Percentiles rank a stretch among this genome's conserved stretches.
phyloP scores from a whole-genome alignment of 2,797 vertebrate species.

The Pampus argenteus region DNA sequence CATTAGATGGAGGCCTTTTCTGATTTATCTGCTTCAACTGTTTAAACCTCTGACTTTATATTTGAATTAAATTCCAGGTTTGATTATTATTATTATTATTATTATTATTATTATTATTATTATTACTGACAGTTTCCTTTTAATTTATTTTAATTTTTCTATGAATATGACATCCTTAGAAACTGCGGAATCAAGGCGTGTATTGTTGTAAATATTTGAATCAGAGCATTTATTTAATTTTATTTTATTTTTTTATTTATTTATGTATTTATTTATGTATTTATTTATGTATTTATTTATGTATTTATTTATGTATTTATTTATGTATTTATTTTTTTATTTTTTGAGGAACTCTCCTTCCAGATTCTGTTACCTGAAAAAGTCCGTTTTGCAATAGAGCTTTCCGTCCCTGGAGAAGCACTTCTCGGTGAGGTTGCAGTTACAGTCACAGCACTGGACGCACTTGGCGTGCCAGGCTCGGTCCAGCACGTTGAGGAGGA shows the following conservation, averaged over 20 bases:
- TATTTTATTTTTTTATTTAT: not conserved
- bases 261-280: too few species aligned
- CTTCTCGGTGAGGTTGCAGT: conserved; percentile 96
- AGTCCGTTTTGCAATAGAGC: conserved; percentile 98
- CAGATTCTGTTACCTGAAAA: conserved; percentile 91
- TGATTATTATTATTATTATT: not conserved
- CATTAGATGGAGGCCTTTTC: not conserved
- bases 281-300: too few species aligned
- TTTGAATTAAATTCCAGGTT: not conserved
- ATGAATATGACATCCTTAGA: fast-evolving
- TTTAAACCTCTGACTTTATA: not conserved
- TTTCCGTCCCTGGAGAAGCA: conserved; percentile 98
- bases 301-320: too few species aligned
- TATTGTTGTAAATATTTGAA: not conserved
- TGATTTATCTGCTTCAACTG: not conserved
- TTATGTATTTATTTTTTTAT: too few species aligned
- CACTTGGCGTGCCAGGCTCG: conserved; percentile 98
- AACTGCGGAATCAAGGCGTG: not conserved
- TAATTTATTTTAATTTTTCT: not conserved
- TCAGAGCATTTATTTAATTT: not conserved
- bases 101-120: not conserved
- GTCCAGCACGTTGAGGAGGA: conserved; percentile 98
- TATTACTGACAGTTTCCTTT: not conserved
- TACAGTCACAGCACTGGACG: conserved; percentile 98
- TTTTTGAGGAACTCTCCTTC: not conserved